Conservation (phyloP, 2,888 invertebrate genomes). For the Apotomis turbidana region DNA sequence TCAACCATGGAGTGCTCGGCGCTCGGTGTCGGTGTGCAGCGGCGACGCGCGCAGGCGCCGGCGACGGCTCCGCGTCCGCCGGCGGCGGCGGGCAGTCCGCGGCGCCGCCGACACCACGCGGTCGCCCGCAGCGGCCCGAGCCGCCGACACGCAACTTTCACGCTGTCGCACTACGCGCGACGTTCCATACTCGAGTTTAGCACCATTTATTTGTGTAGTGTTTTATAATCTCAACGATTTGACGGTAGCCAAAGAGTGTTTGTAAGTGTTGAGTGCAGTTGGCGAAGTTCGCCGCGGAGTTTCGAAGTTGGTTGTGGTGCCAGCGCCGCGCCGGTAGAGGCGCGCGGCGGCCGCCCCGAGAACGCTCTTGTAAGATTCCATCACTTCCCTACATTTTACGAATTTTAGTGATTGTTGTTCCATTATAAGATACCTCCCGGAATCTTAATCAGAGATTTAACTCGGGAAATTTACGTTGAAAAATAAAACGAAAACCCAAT, state of each 20-base stretch:
- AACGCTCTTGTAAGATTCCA: too few species aligned
- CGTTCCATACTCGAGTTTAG: background rate
- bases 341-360: background rate
- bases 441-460: too few species aligned
- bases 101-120: slow-evolving; percentile 34
- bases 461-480: too few species aligned
- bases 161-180: slow-evolving; percentile 7
- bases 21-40: background rate
- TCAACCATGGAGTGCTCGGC: background rate
- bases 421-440: too few species aligned
- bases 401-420: too few species aligned
- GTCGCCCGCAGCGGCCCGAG: slow-evolving; percentile 27
- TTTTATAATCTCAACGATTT: background rate
- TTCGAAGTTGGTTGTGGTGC: background rate
- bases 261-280: slow-evolving; percentile 24
- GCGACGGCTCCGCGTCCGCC: slow-evolving; percentile 5
- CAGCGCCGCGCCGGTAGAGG: background rate
- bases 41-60: slow-evolving; percentile 11
- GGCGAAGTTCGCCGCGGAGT: background rate
- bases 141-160: slow-evolving; percentile 7
- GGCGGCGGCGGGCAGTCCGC: slow-evolving; percentile 26
- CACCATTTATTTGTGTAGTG: background rate
- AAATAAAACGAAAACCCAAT: too few species aligned
- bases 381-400: too few species aligned
- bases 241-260: background rate